phyloP scores from a whole-genome alignment of 2,888 invertebrate species.

The Drosophila limbata region DNA sequence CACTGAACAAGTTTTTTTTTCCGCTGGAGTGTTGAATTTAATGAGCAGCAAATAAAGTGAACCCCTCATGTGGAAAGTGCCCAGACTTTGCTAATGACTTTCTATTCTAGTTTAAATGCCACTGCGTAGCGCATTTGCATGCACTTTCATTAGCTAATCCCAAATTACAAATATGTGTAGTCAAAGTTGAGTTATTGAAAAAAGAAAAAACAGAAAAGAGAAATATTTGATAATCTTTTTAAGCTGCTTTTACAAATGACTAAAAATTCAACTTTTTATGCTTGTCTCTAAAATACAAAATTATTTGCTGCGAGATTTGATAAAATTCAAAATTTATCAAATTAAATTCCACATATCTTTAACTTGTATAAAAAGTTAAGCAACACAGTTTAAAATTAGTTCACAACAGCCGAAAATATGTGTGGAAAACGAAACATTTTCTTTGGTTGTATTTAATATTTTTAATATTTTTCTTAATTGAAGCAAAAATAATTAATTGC shows the following conservation, averaged over 20 bases:
- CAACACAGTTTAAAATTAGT: too few relatives aligned
- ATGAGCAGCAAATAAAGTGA: conserved; percentile 60
- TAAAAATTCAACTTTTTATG: background rate
- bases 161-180: conserved; percentile 12
- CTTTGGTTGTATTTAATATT: too few relatives aligned
- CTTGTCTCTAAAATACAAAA: too few relatives aligned
- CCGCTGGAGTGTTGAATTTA: conserved; percentile 60
- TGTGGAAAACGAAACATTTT: too few relatives aligned
- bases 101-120: conserved; percentile 12
- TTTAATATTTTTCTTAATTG: too few relatives aligned
- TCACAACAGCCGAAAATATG: too few relatives aligned
- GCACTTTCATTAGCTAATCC: conserved; percentile 20
- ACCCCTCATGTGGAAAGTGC: conserved; percentile 35
- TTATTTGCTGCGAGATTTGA: too few relatives aligned
- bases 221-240: background rate
- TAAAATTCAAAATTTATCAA: too few relatives aligned
- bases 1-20: conserved; percentile 48
- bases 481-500: too few relatives aligned
- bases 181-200: conserved; percentile 27
- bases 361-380: too few relatives aligned
- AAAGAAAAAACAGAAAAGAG: background rate
- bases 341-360: too few relatives aligned
- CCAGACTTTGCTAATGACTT: conserved; percentile 58
- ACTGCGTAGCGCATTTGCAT: conserved; percentile 18
- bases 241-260: background rate